Conservation (phyloP, 1,140 invertebrate species). For the Octopus sinensis region DNA sequence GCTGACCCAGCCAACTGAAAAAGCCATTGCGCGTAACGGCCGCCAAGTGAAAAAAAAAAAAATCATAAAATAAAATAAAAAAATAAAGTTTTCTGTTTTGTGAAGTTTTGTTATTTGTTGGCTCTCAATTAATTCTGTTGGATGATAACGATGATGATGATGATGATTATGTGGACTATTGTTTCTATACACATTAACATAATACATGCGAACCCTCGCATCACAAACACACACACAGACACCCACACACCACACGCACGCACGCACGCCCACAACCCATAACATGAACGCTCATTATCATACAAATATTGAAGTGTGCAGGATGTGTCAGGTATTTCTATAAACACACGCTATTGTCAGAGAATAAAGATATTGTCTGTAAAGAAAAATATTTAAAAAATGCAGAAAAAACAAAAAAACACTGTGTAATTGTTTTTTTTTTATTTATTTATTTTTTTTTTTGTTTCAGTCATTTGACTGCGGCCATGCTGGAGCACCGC, state of each 20-base stretch:
- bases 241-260: too few species aligned
- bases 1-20: not conserved
- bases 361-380: conserved; percentile 9
- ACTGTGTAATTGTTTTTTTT: not conserved
- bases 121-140: not conserved
- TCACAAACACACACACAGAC: too few species aligned
- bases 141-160: not conserved
- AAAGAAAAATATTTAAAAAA: not conserved
- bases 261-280: too few species aligned
- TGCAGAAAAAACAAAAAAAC: not conserved
- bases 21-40: not conserved
- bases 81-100: not conserved
- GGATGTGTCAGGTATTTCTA: not conserved
- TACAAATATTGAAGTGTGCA: conserved; percentile 2
- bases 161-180: not conserved
- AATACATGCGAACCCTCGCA: too few species aligned
- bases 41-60: not conserved
- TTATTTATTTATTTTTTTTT: too few species aligned
- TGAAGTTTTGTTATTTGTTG: conserved; percentile 6
- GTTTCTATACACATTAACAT: not conserved
- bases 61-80: too few species aligned
- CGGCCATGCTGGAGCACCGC: too few species aligned
- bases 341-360: conserved; percentile 6
- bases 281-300: not conserved
- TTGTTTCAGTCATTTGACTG: too few species aligned